These are phyloP conservation scores for Forbesichthys papilliferus DNA, from an alignment of 2,113 vertebrate genomes.

Conservation along the genomic window DNA sequence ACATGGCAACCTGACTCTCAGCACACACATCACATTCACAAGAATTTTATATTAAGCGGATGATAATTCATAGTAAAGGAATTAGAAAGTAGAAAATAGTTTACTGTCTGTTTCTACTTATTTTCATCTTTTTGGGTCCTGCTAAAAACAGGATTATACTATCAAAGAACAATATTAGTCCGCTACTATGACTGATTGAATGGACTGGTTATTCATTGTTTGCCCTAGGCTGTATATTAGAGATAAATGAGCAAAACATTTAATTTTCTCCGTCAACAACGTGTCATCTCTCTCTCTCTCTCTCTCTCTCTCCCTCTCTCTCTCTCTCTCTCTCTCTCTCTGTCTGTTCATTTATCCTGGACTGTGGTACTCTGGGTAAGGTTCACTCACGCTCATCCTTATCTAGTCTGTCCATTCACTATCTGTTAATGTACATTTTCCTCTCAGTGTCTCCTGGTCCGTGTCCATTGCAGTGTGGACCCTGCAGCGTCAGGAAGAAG, in stretches of 20 bases:
- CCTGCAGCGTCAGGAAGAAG: slow-evolving; percentile 37
- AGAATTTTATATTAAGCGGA: background rate
- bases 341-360: no score
- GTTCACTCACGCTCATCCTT: no score
- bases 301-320: no score
- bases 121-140: background rate
- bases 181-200: background rate
- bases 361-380: no score
- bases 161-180: background rate
- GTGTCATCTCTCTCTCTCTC: no score
- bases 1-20: slow-evolving; percentile 20
- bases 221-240: no score
- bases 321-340: no score
- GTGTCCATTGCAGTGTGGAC: slow-evolving; percentile 30
- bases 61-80: no score
- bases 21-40: slow-evolving; percentile 9
- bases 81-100: background rate
- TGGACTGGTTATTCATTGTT: background rate
- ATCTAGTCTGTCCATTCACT: no score
- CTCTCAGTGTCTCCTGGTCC: background rate
- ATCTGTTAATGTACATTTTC: no score
- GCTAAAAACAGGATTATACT: background rate
- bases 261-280: no score
- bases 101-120: background rate
- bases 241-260: no score